A percentile compares a stretch with the other conserved stretches of the same genome.
Conservation (phyloP, 2,888 invertebrate genomes). For the Monopis laevigella region DNA sequence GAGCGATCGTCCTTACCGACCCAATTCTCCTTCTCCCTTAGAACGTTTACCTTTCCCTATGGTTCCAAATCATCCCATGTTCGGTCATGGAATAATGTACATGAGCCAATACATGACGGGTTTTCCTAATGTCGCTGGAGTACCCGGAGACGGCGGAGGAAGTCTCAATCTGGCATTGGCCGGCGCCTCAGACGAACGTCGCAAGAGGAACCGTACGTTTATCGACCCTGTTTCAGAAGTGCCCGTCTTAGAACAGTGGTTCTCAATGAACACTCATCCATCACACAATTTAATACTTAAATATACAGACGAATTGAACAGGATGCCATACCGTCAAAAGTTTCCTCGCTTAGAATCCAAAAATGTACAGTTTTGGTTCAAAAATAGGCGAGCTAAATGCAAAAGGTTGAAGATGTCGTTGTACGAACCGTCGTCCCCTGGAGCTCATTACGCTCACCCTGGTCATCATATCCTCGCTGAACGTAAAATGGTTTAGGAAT, state of each 20-base stretch:
- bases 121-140: conserved; percentile 62
- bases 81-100: conserved; percentile 90
- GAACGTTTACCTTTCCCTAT: conserved; percentile 76
- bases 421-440: conserved; percentile 77
- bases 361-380: conserved; percentile 99
- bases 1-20: conserved; percentile 47
- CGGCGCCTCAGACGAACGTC: conserved; percentile 81
- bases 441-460: conserved; percentile 66
- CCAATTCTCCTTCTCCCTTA: conserved; percentile 41
- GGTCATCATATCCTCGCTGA: conserved; percentile 66
- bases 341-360: conserved; percentile 98
- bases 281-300: conserved; percentile 97
- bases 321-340: conserved; percentile 97
- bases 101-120: conserved; percentile 86
- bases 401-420: conserved; percentile 94
- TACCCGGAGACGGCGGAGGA: conserved; percentile 65
- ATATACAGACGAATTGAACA: conserved; percentile 96
- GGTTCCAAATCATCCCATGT: conserved; percentile 85
- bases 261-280: conserved; percentile 97
- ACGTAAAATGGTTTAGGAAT: conserved; percentile 50
- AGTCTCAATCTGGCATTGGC: conserved; percentile 72
- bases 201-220: conserved; percentile 97
- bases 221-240: conserved; percentile 99
- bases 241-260: conserved; percentile 94
- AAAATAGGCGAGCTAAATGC: conserved; percentile 97